Base-by-base conservation (phyloP, 2,888 invertebrate genomes). In the Stramonita haemastoma region DNA sequence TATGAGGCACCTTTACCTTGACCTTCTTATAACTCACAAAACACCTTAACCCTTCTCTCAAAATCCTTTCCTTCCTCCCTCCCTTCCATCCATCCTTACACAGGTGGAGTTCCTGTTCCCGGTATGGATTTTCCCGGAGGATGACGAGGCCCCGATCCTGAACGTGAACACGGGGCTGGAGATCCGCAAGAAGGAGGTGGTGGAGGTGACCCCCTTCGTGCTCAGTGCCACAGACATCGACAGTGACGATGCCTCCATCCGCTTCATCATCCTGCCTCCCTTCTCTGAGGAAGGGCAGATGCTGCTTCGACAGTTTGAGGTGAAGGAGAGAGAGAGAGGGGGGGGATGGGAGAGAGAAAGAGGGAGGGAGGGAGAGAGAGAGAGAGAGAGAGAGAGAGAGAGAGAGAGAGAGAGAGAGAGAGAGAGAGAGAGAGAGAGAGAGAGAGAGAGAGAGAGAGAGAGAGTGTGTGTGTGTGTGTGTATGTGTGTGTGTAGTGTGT, bases 141-240 rank as follows among this genome's bases (percentile, higher is more conserved):
- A 96, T 91, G 96, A 96, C 91, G 93, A 95, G 90, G 92, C 96
- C 1, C 96, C 96, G 4, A 92, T 95, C 29, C 91, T 96, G 15
- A 95, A 93, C 90, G 94, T 95, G 19, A 96, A 96, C 92, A 95
- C 95, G 17, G 96, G 95, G 0, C 91, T 96, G 60, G 94, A 95
- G 86, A 93, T 96, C 29, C 92, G 93, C 26, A 93, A 95, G 90
- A 93, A 94, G 81, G 93, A 95, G 83, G 91, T 95, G 83, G 93
- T 93, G 6, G 94, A 93, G 91, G 93, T 96, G 17, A 93, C 94
- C 0, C 94, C 94, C 11, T 94, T 94, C 91, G 93, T 94, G n/a
- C 93, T 96, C 15, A 95, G 95, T 91, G 96, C 96, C 11, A 94
- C 95, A 11, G 96, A 96, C 91, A 93, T 94, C 8, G 96, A 96